Conservation (phyloP, 2,797 vertebrate genomes). For the Spinus olivaceus region DNA sequence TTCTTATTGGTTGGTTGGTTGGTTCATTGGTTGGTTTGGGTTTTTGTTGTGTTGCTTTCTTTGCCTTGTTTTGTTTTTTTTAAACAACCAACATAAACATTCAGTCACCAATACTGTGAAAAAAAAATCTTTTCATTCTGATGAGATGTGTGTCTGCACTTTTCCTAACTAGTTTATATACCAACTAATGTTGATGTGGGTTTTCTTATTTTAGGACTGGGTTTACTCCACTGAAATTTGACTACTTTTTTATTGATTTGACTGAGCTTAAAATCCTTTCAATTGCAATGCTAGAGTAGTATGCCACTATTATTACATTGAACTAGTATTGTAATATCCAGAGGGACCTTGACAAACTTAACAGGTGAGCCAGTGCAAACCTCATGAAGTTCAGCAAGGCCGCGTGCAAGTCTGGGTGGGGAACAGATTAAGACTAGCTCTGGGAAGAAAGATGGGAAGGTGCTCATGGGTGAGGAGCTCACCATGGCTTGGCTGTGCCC, state of each 20-base stretch:
- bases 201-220: neutral
- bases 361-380: too few species aligned
- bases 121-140: neutral
- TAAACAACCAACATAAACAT: neutral
- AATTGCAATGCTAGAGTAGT: neutral
- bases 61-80: neutral
- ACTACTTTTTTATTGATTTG: neutral
- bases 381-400: neutral
- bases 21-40: neutral
- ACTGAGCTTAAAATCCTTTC: neutral
- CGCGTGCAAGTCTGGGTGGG: neutral
- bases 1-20: neutral
- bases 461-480: accelerated
- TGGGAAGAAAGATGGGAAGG: neutral
- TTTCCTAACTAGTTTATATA: neutral
- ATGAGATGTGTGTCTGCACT: neutral
- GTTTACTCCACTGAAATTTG: neutral
- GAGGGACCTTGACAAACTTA: neutral
- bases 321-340: neutral
- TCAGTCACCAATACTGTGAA: neutral
- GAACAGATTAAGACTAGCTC: neutral
- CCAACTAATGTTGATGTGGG: neutral
- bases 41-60: neutral
- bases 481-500: neutral
- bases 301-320: neutral